Evolutionary conservation across 2,797 vertebrate species (phyloP).

Genomic region (Rachycentron canadum): DNA sequence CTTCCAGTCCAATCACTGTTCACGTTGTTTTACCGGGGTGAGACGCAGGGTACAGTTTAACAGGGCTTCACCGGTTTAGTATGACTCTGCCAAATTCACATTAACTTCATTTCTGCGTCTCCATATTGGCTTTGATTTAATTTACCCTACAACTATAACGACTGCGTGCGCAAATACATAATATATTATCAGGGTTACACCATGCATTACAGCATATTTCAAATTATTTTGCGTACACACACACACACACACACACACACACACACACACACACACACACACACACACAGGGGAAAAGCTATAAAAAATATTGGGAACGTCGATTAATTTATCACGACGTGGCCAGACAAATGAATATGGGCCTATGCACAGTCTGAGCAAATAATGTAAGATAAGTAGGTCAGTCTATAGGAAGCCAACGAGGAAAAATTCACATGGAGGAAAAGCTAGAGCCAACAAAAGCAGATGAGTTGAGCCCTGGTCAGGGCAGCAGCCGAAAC

Average conservation of each 20-base stretch:
- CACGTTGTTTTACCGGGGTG: constrained; percentile 43
- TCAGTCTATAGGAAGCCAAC: constrained; percentile 45
- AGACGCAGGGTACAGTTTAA: constrained; percentile 36
- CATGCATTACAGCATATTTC: constrained; percentile 15
- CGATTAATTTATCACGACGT: constrained; percentile 19
- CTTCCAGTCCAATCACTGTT: constrained; percentile 35
- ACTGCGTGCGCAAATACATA: neutral
- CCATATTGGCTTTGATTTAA: neutral
- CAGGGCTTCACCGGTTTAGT: constrained; percentile 4
- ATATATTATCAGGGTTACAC: neutral
- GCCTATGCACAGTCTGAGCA: constrained; percentile 13
- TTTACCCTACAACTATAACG: neutral
- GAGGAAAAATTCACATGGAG: constrained; percentile 35
- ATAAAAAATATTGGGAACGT: constrained; percentile 1
- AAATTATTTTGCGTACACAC: constrained; percentile 7
- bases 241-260: constrained; percentile 31
- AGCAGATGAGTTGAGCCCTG: constrained; percentile 51
- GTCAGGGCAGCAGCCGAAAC: constrained; percentile 41
- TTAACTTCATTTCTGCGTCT: neutral
- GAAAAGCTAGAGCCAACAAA: constrained; percentile 48
- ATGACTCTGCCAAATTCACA: constrained; percentile 17
- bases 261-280: constrained; percentile 31
- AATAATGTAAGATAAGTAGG: constrained; percentile 49
- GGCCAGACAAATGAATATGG: constrained; percentile 7
- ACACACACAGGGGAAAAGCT: constrained; percentile 11